Base-by-base conservation (phyloP, 2,888 invertebrate genomes). In the Hypolimnas misippus region DNA sequence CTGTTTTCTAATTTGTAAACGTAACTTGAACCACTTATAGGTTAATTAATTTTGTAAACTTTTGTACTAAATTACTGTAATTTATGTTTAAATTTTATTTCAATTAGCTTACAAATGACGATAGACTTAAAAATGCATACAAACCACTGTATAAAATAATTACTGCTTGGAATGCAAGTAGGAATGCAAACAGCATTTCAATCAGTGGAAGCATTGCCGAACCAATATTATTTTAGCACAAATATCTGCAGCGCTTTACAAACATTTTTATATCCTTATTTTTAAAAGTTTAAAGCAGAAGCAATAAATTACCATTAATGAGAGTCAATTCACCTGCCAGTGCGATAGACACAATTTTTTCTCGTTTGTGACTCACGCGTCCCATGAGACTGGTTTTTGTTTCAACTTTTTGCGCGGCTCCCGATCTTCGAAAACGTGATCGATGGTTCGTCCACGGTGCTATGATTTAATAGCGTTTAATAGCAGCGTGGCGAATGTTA, bases 401-500 rank as follows among this genome's bases (percentile, higher is more conserved):
- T 44, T 61, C 14, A 29, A 12, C 49, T 61, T 54, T 40, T 54
- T 55, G 50, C 31, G 25, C 40, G 35, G 38, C 50, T 33, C 17
- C 52, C 51, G 44, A 60, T 31, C 33, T 31, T 44, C 33, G 44
- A 21, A 52, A 44, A 53, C 49, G 51, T 61, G 57, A 61, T 54
- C 57, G 38, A 61, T 65, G 61, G 61, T 42, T 42, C 35, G 25
- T 33, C 16, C 14, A 33, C 52, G 53, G 16, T 52, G 21, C 14
- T 40, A 46, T 62, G 50, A 65, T 62, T 65, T 65, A 65, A 58
- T 52, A 46, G 38, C 58, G 46, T 51, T 42, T 55, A 65, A 65
- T 52, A 17, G 60, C 60, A 53, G 14, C 25, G 49, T 31, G 52
- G 33, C 56, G 52, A 40, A 60, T 52, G 17, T 21, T 25, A 10